These are phyloP conservation scores for Pandion haliaetus DNA, from an alignment of 2,113 vertebrate genomes.

Conservation along the genomic window DNA sequence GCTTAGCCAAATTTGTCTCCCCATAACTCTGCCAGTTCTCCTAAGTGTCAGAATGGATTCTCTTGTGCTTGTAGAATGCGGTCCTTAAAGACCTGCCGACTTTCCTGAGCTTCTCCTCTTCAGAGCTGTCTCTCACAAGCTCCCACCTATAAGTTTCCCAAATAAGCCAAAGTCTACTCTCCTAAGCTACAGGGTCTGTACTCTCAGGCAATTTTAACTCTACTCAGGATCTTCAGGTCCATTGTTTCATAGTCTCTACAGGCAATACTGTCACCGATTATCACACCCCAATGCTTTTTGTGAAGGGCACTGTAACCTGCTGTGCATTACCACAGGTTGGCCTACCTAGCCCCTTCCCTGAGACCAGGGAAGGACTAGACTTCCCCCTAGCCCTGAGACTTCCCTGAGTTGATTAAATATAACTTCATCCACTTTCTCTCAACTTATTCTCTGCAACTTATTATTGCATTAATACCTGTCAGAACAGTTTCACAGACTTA, in stretches of 20 bases:
- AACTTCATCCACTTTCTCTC: neutral
- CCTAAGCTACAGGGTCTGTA: neutral
- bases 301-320: neutral
- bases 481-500: neutral
- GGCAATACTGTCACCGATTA: neutral
- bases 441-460: neutral
- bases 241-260: neutral
- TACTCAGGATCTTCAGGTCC: neutral
- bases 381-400: neutral
- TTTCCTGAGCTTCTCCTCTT: neutral
- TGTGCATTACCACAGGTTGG: neutral
- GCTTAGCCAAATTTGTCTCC: neutral
- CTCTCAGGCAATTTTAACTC: neutral
- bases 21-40: neutral
- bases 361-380: too few relatives aligned
- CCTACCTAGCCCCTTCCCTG: neutral
- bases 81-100: neutral
- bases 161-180: neutral
- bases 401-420: neutral
- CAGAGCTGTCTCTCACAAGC: neutral
- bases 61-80: neutral
- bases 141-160: neutral
- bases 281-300: neutral
- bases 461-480: neutral
- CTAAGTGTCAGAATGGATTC: neutral